A percentile compares a stretch with the other conserved stretches of the same genome.
Conservation (phyloP, 2,888 invertebrate species). For the Drosophila tanythrix region DNA sequence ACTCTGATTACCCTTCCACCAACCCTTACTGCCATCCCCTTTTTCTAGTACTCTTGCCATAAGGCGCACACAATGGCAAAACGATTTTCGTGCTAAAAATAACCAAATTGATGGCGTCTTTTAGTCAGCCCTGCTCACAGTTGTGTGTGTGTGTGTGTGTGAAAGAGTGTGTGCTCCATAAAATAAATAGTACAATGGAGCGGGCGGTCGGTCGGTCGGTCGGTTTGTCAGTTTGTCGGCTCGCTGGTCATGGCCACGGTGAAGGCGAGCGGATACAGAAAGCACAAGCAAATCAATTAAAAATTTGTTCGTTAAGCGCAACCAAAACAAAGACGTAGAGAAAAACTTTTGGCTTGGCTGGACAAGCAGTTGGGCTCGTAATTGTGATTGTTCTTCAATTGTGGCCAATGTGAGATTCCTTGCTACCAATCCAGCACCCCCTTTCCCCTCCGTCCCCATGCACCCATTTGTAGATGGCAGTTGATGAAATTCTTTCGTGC, state of each 20-base stretch:
- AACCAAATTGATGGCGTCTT: slow-evolving; percentile 75
- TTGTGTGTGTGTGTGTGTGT: not conserved
- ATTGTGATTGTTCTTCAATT: slow-evolving; percentile 10
- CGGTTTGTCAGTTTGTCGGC: slow-evolving; percentile 32
- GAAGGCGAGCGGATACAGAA: slow-evolving; percentile 61
- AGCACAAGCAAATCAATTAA: slow-evolving; percentile 72
- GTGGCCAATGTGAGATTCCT: not conserved
- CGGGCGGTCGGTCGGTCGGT: not conserved
- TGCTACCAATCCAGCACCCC: not conserved
- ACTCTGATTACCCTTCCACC: not conserved
- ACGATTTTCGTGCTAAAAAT: slow-evolving; percentile 80
- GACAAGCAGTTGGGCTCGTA: slow-evolving; percentile 21
- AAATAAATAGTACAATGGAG: slow-evolving; percentile 21
- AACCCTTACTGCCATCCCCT: not conserved
- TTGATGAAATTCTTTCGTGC: slow-evolving; percentile 73
- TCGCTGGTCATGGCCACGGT: slow-evolving; percentile 80
- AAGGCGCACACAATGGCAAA: slow-evolving; percentile 60
- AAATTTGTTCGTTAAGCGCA: slow-evolving; percentile 47
- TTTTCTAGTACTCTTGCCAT: slow-evolving; percentile 17
- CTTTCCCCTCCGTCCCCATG: not conserved
- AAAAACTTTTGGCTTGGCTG: slow-evolving; percentile 15
- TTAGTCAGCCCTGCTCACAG: slow-evolving; percentile 20
- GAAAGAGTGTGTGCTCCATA: slow-evolving; percentile 52
- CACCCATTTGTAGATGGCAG: slow-evolving; percentile 4
- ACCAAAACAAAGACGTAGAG: slow-evolving; percentile 30